Evolutionary conservation across 2,113 vertebrate genomes (phyloP).

Genomic region (Alligator sinensis): DNA sequence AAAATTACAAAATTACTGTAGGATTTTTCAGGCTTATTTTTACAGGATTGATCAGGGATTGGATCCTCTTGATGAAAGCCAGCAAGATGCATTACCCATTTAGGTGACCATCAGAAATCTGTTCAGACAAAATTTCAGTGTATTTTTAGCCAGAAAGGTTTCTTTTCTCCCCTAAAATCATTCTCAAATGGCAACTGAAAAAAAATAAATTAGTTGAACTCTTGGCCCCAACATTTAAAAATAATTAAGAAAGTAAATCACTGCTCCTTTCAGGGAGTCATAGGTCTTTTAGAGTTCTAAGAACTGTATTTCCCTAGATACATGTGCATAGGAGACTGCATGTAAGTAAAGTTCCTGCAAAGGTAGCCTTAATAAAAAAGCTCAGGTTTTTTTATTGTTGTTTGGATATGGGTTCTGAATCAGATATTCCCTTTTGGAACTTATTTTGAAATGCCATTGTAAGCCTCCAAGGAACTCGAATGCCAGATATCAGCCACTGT

Average conservation of each 20-base stretch:
- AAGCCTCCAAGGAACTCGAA: neutral
- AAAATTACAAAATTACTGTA: conserved; percentile 8
- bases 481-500: neutral
- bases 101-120: conserved; percentile 25
- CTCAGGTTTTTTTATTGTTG: neutral
- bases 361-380: neutral
- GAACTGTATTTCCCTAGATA: neutral
- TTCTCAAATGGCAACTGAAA: conserved; percentile 1
- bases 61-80: neutral
- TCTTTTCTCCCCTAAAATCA: neutral
- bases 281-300: neutral
- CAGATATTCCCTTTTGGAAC: neutral
- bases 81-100: conserved; percentile 31
- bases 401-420: neutral
- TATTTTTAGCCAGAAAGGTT: neutral
- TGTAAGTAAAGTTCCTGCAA: neutral
- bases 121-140: neutral
- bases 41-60: neutral
- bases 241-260: neutral
- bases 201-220: conserved; percentile 27
- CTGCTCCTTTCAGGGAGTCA: neutral
- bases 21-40: conserved; percentile 15
- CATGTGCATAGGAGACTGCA: neutral
- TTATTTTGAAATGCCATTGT: neutral
- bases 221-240: neutral